Evolutionary conservation across 1,140 invertebrate species (phyloP).

Genomic region (Penaeus indicus): DNA sequence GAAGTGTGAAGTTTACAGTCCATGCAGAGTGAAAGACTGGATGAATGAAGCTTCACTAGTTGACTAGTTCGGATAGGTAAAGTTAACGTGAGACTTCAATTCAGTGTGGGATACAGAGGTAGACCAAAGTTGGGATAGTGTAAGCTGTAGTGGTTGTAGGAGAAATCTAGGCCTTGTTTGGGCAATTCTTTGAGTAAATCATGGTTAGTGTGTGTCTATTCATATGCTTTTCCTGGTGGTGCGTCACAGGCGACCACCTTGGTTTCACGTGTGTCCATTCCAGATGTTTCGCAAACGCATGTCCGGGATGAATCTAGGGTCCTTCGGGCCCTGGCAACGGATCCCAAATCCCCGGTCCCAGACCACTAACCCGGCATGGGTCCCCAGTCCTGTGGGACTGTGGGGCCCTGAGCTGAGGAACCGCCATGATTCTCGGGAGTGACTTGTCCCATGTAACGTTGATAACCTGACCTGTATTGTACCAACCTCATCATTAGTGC

Average conservation of each 20-base stretch:
- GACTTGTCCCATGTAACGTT: conserved; percentile 64
- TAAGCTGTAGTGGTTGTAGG: conserved; percentile 7
- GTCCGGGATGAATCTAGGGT: conserved; percentile 60
- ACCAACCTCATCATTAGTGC: conserved; percentile 49
- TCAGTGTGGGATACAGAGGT: conserved; percentile 5
- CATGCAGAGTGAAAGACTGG: conserved; percentile 36
- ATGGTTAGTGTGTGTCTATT: conserved; percentile 21
- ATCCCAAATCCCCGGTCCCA: conserved; percentile 59
- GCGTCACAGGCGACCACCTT: conserved; percentile 55
- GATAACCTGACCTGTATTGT: conserved; percentile 59
- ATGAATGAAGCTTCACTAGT: conserved; percentile 21
- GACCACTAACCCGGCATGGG: conserved; percentile 53
- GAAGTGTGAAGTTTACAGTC: conserved; percentile 23
- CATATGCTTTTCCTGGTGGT: conserved; percentile 32
- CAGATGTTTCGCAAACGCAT: conserved; percentile 65
- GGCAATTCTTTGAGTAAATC: conserved; percentile 11
- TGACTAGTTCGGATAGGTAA: conserved; percentile 4
- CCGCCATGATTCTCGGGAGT: conserved; percentile 60
- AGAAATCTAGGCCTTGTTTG: background rate
- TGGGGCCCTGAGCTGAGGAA: conserved; percentile 56
- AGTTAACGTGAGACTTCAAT: background rate
- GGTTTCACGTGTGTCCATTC: conserved; percentile 67
- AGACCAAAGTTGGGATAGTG: background rate
- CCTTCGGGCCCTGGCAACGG: conserved; percentile 58
- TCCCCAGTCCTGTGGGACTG: conserved; percentile 61